Base-by-base conservation (phyloP, 2,888 invertebrate species). In the Stenotaenia linearis region DNA sequence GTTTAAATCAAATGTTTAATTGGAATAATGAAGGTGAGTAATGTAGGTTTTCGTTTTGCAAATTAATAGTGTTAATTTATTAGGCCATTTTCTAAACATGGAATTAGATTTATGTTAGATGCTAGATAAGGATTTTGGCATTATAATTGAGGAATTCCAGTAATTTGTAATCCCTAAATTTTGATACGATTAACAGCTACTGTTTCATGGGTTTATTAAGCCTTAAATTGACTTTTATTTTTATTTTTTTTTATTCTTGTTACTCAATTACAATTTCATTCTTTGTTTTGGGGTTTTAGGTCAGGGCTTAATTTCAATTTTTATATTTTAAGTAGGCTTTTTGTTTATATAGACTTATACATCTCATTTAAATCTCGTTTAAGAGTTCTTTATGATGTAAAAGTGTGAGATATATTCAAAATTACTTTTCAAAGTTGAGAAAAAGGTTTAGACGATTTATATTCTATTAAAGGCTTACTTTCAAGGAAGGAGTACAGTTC, bases 11-110 rank as follows among this genome's bases (percentile, higher is more conserved):
- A 28, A 28, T 69, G n/a, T 69, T 69, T 69, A 69, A 69, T 69
- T 69, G 69, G 69, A 69, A 69, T 69, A 69, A 69, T 69, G 69
- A 69, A 25, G 69, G 69, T 69, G 25, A 69, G 69, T 69, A 50
- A 50, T 7, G 25, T 28, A 4, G 21, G 9, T 56, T 10, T 56
- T 18, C 9, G 23, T 56, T 56, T 23, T 9, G 5, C 23, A 56
- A 23, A 56, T 56, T n/a, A n/a, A n/a, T n/a, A 25, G 10, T 69
- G 28, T 12, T 69, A 69, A 23, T 23, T 23, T 69, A 69, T 5
- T 56, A 21, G 45, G 45, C 23, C 56, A 21, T 23, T 21, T 25
- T 28, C 25, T 28, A 28, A 69, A 69, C 28, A 50, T 50, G 69
- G 69, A 69, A 69, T 23, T 25, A 69, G 69, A 15, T 69, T 69